Percentiles rank a stretch among this genome's conserved stretches.
Evolutionary conservation across 2,113 vertebrate species (phyloP).

Genomic region (Oophaga pumilio): DNA sequence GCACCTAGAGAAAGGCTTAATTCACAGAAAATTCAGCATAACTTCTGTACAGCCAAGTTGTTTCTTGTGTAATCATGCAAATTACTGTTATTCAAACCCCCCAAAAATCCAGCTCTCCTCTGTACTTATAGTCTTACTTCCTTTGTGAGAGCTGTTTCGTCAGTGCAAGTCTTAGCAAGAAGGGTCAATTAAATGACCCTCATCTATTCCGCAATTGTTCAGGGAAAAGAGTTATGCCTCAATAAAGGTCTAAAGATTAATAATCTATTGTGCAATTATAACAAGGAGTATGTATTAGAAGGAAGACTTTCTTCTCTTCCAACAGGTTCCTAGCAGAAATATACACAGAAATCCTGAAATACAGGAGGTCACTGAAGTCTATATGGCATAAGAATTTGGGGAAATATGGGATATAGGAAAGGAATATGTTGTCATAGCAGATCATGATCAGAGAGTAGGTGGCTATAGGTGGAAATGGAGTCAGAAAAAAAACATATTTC

Average conservation of each 20-base stretch:
- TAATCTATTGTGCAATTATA: slow-evolving; percentile 6
- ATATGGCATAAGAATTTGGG: neutral
- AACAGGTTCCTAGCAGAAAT: neutral
- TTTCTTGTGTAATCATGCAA: slow-evolving; percentile 41
- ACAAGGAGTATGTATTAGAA: neutral
- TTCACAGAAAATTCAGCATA: slow-evolving; percentile 4
- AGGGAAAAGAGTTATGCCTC: slow-evolving; percentile 7
- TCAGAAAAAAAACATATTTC: neutral
- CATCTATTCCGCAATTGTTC: slow-evolving; percentile 12
- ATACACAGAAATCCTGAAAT: neutral
- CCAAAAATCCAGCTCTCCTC: slow-evolving; percentile 26
- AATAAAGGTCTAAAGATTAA: neutral
- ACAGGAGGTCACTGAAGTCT: neutral
- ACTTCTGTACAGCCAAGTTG: neutral
- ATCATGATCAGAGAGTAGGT: neutral
- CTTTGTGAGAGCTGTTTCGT: slow-evolving; percentile 21
- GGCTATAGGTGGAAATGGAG: neutral
- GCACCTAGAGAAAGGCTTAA: neutral
- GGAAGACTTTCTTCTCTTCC: neutral
- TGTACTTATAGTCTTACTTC: slow-evolving; percentile 22
- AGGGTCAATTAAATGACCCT: slow-evolving; percentile 22
- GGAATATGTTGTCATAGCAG: no score
- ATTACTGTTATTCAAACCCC: slow-evolving; percentile 27
- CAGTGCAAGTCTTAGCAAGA: slow-evolving; percentile 32
- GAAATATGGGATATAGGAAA: neutral